phyloP scores from a whole-genome alignment of 2,888 invertebrate species.

The Orthosia gothica region DNA sequence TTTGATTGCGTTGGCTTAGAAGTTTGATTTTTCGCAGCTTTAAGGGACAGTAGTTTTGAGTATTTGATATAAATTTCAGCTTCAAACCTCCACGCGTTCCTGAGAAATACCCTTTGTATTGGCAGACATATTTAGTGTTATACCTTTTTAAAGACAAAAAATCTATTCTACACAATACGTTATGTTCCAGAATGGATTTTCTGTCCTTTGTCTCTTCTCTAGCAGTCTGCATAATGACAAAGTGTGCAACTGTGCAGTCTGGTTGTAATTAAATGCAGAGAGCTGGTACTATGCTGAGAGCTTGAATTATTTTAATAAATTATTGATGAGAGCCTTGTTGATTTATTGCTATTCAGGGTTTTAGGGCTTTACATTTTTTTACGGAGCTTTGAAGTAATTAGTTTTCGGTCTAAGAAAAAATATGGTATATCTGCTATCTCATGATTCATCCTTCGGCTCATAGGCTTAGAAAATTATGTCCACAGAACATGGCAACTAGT shows the following conservation, averaged over 20 bases:
- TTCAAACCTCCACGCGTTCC: no score
- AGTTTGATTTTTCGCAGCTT: no score
- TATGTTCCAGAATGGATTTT: neutral
- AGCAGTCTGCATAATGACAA: constrained; percentile 31
- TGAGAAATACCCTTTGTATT: no score
- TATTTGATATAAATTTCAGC: no score
- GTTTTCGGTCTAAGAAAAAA: neutral
- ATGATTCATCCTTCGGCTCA: no score
- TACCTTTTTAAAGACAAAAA: no score
- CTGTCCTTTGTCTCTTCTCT: neutral
- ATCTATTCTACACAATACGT: neutral
- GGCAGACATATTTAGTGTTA: no score
- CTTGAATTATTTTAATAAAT: constrained; percentile 14
- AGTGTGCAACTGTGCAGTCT: constrained; percentile 53
- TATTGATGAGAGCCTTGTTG: neutral
- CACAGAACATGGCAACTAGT: no score
- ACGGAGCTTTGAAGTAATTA: neutral
- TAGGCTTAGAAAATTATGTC: no score
- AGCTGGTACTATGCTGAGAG: neutral
- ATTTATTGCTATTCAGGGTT: neutral
- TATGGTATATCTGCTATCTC: neutral
- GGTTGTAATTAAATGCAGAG: constrained; percentile 50
- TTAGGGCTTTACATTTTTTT: neutral
- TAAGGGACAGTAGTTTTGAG: no score
- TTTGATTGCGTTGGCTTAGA: no score